Evolutionary conservation across 1,140 invertebrate genomes (phyloP).

Genomic region (Heterodera schachtii): DNA sequence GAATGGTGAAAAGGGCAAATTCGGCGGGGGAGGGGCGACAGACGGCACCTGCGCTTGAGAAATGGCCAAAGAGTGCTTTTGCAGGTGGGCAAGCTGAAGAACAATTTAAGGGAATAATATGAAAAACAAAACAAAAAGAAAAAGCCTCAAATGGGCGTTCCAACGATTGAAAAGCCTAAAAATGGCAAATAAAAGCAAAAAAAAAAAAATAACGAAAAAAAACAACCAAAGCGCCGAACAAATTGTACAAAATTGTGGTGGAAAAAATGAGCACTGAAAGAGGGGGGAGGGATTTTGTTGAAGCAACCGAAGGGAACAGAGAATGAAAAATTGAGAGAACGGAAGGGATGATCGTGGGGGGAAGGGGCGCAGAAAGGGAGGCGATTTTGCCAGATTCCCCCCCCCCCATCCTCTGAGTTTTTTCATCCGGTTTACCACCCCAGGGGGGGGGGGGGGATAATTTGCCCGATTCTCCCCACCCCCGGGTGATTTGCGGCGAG

Average conservation of each 20-base stretch:
- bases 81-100: conserved; percentile 32
- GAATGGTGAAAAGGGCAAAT: no score
- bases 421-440: no score
- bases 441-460: no score
- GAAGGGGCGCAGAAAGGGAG: no score
- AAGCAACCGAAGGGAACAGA: no score
- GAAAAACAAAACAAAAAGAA: conserved; percentile 4
- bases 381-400: no score
- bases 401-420: no score
- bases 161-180: conserved; percentile 32
- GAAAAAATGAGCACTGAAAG: conserved; percentile 38
- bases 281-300: not conserved
- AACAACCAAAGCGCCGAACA: conserved; percentile 45
- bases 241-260: conserved; percentile 44
- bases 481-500: no score
- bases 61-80: conserved; percentile 37
- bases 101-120: not conserved
- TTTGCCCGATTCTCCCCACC: no score
- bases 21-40: not conserved
- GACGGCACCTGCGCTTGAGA: conserved; percentile 46
- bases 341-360: no score
- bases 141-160: conserved; percentile 40
- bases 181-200: not conserved
- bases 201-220: not conserved
- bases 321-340: not conserved